Conservation (phyloP, 2,113 vertebrate genomes). For the human region GRCh38 chr1:164228001-164228500, state of each 20-base stretch:
- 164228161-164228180: background rate
- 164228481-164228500: background rate
- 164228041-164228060: background rate
- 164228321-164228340: background rate
- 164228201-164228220: background rate
- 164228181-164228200: background rate
- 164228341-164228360: background rate
- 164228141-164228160: background rate
- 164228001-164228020: background rate
- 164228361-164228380: background rate
- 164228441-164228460: background rate
- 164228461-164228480: background rate
- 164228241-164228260: background rate
- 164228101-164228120: background rate
- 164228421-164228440: background rate
- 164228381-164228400: background rate
- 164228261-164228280: rapidly evolving
- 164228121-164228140: background rate
- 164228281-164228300: background rate
- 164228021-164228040: background rate
- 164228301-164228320: background rate
- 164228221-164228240: background rate
- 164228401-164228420: background rate
- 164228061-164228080: background rate
- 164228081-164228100: background rate